Base-by-base conservation (phyloP, 2,888 invertebrate genomes). In the Platerodrilus igneus region DNA sequence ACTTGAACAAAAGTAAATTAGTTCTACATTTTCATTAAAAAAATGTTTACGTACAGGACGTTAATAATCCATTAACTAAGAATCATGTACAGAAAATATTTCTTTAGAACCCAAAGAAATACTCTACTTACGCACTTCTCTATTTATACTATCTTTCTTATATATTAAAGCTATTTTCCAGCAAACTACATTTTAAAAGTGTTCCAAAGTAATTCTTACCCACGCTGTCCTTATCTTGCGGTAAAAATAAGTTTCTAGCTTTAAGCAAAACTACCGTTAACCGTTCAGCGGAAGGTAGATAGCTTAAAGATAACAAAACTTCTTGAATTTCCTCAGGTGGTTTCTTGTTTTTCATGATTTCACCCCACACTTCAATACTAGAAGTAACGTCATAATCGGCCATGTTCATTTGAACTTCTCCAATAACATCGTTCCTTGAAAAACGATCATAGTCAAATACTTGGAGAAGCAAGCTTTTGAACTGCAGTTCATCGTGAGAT, bases 371-470 rank as follows among this genome's bases (percentile, higher is more conserved):
- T 69, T 92, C 83, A 10, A 82, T 76, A 19, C 80, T 81, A 6
- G 83, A 81, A 0, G 83, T 80, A 11, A 90, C 77, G 59, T 89
- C 88, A 29, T 89, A 78, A 20, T 86, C 83, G 14, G 81, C 81
- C 57, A 92, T 76, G 1, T 79, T 77, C 39, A 92, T 80, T 50
- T 82, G 77, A 15, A 67, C 85, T 48, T 91, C 89, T 0, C 92
- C 92, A 56, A 90, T 84, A 10, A 88, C 81, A 64, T 90, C 91
- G 66, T 90, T 90, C 35, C 89, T 80, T 9, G 90, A 90, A 69
- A 85, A 91, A 47, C 87, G 71, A 56, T 78, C 78, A 58, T 74
- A 75, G 57, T 76, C 75, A 48, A 75, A 75, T 51, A 78, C 82
- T 71, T 87, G 86, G n/a, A 86, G 67, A 42, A 84, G 67, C 30